A percentile compares a stretch with the other conserved stretches of the same genome.
Conservation (phyloP, 1,140 invertebrate species). For the Polyergus mexicanus region DNA sequence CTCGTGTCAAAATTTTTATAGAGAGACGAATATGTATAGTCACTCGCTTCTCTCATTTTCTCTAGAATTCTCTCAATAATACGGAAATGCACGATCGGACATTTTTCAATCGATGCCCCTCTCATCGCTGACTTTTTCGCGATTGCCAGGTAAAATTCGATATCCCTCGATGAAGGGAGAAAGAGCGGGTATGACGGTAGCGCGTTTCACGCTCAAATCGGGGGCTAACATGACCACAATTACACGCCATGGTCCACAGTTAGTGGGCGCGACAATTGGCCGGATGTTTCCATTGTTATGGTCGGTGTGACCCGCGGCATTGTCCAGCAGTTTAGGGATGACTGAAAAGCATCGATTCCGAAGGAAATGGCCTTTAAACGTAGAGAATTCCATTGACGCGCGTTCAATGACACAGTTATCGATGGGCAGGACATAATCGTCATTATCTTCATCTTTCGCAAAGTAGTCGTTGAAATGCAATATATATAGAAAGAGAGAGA, state of each 20-base stretch:
- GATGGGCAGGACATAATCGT: conserved; percentile 34
- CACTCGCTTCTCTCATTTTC: neutral
- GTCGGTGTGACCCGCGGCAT: conserved; percentile 78
- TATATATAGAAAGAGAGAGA: neutral
- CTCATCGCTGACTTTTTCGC: conserved; percentile 36
- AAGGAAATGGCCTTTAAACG: conserved; percentile 74
- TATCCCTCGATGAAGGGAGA: conserved; percentile 29
- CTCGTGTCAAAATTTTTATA: neutral
- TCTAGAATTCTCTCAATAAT: neutral
- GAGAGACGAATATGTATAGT: neutral
- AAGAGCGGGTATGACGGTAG: conserved; percentile 58
- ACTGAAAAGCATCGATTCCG: conserved; percentile 79
- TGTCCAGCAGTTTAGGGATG: conserved; percentile 75
- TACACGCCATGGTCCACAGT: conserved; percentile 70
- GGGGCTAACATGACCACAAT: conserved; percentile 75
- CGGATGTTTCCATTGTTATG: conserved; percentile 84
- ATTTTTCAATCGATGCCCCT: conserved; percentile 6
- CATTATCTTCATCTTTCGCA: conserved; percentile 44
- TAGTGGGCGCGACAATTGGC: conserved; percentile 82
- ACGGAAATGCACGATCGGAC: neutral
- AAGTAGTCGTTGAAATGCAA: conserved; percentile 13
- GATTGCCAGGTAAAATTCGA: conserved; percentile 65
- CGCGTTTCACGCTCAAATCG: conserved; percentile 44
- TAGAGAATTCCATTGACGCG: conserved; percentile 68
- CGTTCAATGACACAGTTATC: conserved; percentile 44